Percentiles rank a stretch among this genome's conserved stretches.
These are phyloP conservation scores for Smutsia temminckii DNA, from an alignment of 2,797 vertebrate species.

Conservation along the genomic window DNA sequence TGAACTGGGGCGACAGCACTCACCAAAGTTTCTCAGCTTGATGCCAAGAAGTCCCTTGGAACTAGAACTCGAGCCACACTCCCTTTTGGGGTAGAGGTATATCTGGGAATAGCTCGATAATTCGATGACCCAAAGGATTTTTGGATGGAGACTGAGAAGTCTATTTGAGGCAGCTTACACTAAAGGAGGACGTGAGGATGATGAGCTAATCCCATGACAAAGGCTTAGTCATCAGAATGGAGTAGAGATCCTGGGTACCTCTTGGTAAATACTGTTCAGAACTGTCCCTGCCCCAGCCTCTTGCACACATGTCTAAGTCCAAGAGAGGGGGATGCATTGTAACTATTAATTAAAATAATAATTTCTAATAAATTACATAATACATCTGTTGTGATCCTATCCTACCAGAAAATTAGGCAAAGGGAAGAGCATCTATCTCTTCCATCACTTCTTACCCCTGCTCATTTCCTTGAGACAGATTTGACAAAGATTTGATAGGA, in stretches of 20 bases:
- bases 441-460: not conserved
- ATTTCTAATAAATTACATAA: not conserved
- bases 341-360: slow-evolving; percentile 37
- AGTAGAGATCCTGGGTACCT: not conserved
- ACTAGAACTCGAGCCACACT: not conserved
- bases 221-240: not conserved
- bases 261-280: not conserved
- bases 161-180: not conserved
- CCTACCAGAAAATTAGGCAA: not conserved
- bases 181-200: not conserved
- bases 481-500: not conserved
- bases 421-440: not conserved
- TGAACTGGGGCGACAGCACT: not conserved
- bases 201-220: not conserved
- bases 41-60: not conserved
- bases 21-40: not conserved
- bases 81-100: not conserved
- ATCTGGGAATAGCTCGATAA: not conserved
- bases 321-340: not conserved
- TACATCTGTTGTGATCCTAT: not conserved
- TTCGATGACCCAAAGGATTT: not conserved
- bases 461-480: not conserved
- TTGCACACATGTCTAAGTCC: not conserved
- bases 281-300: not conserved
- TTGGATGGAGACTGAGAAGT: not conserved